These are phyloP conservation scores for Iselma pallidipennis DNA, from an alignment of 2,888 invertebrate genomes.

Conservation along the genomic window DNA sequence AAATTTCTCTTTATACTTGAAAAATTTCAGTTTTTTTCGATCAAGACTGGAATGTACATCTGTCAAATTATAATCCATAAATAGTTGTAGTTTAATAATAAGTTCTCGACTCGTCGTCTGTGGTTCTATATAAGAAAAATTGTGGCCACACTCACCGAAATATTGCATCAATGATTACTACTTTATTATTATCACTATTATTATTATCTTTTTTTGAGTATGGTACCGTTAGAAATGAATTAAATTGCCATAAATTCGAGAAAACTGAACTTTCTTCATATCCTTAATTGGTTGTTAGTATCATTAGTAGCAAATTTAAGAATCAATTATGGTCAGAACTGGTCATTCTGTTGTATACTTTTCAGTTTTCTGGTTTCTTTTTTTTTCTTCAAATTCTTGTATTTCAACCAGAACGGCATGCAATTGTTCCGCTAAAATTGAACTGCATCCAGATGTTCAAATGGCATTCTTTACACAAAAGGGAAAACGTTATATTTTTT, in stretches of 20 bases:
- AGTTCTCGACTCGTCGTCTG: not conserved
- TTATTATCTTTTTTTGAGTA: not conserved
- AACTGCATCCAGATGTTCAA: not conserved
- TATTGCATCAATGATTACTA: not conserved
- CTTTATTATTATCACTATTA: not conserved
- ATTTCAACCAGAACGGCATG: not conserved
- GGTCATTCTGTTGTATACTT: not conserved
- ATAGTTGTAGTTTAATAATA: not conserved
- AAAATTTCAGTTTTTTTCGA: not conserved
- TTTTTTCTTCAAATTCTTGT: not conserved
- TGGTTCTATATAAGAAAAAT: not conserved
- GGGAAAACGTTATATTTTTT: not conserved
- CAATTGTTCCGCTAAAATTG: not conserved
- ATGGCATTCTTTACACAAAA: not conserved
- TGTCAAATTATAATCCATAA: not conserved
- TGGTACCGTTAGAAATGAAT: not conserved
- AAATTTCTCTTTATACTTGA: not conserved
- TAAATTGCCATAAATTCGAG: not conserved
- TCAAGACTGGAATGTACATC: not conserved
- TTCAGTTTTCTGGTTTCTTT: not conserved
- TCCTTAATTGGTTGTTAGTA: conserved; percentile 1
- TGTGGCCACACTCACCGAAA: not conserved
- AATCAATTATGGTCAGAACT: not conserved
- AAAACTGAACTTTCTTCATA: not conserved
- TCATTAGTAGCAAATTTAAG: not conserved